Base-by-base conservation (phyloP, 2,797 vertebrate species). In the Apogon talboti region DNA sequence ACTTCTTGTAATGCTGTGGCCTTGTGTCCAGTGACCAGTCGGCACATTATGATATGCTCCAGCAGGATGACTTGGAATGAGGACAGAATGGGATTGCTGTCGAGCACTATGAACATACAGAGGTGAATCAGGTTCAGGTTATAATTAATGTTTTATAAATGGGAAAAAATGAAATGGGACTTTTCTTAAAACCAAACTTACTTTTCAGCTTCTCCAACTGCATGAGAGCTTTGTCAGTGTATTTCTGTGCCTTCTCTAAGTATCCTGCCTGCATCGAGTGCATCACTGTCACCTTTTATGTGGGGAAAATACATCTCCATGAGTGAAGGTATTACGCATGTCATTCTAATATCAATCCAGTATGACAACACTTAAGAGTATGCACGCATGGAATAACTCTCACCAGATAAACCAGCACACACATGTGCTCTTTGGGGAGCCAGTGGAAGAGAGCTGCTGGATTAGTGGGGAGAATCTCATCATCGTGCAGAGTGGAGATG, bases 361-460 rank as follows among this genome's bases (percentile, higher is more conserved):
- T 35, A 43, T 15, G 14, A 7, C 41, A n/a, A 43, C 14, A 43
- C 13, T n/a, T 4, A n/a, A 64, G 30, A 61, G 30, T 30, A 5
- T 11, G 37, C n/a, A 11, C 30, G 30, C 52, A 19, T 38, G 41
- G 7, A 28, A 21, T 21, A 52, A 28, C 11, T 48, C 71, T 71
- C 55, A 78, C 95, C 95, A 96, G 83, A 83, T 96, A 96, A 57
- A 97, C 95, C 0, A 96, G 93, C 75, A 96, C 95, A 89, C 95
- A 97, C 95, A 98, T 96, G 89, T 97, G 96, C 71, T 98, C 96
- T 81, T 97, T 96, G 64, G 96, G 96, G 51, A 96, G 91, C 96
- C 96, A 98, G 81, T 97, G 96, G 78, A 97, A 97, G 54, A 97
- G 95, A 72, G 97, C 96, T 0, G 96, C 96, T 0, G 96, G 94